phyloP scores from a whole-genome alignment of 2,888 invertebrate species.

The Eutolmus rufibarbis region DNA sequence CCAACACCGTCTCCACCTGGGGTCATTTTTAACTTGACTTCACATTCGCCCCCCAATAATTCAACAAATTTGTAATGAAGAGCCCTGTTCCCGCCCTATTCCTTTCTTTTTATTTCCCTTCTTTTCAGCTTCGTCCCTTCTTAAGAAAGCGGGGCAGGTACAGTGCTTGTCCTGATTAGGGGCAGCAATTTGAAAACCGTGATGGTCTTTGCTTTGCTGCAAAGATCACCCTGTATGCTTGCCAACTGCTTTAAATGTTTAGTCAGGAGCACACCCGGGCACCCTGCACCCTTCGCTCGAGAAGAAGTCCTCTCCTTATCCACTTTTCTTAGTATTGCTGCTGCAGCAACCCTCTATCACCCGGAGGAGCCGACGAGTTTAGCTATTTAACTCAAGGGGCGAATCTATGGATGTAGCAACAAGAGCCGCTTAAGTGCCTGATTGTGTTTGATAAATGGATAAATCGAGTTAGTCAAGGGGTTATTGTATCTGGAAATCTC shows the following conservation, averaged over 20 bases:
- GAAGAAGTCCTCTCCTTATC: not conserved
- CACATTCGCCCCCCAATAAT: not conserved
- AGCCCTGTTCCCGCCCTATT: not conserved
- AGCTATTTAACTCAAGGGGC: constrained; percentile 6
- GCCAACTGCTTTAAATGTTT: not conserved
- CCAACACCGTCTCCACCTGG: not conserved
- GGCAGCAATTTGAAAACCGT: not conserved
- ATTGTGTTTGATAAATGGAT: constrained; percentile 41
- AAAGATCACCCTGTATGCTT: not conserved
- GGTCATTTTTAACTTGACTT: constrained; percentile 8
- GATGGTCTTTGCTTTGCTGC: not conserved
- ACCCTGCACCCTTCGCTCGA: not conserved
- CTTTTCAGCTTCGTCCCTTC: not conserved
- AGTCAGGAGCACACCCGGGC: not conserved
- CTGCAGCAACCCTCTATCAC: not conserved
- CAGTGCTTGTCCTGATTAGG: not conserved
- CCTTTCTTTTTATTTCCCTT: not conserved
- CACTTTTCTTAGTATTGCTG: not conserved
- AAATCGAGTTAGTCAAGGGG: constrained; percentile 40
- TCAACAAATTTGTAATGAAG: not conserved
- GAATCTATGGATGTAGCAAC: constrained; percentile 23
- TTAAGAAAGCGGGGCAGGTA: not conserved
- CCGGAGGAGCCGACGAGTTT: not conserved
- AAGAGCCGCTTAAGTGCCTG: constrained; percentile 37
- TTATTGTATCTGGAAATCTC: constrained; percentile 34